phyloP scores from a whole-genome alignment of 2,888 invertebrate genomes.

The Archaeoteleia sp. region DNA sequence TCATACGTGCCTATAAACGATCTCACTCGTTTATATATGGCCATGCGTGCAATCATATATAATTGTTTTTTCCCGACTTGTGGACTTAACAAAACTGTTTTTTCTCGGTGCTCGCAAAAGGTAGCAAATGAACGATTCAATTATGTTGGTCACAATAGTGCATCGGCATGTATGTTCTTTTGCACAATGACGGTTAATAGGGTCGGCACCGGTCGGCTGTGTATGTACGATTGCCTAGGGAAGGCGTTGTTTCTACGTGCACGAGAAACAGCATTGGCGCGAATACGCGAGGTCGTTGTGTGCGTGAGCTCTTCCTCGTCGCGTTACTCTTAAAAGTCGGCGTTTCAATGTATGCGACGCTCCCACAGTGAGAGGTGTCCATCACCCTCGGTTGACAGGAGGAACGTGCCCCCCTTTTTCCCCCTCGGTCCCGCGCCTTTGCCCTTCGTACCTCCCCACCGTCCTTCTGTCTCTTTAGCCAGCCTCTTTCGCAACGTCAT shows the following conservation, averaged over 20 bases:
- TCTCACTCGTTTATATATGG: no score
- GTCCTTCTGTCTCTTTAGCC: slow-evolving; percentile 51
- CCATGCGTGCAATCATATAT: no score
- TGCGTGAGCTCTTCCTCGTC: slow-evolving; percentile 51
- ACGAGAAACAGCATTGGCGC: slow-evolving; percentile 34
- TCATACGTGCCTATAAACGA: no score
- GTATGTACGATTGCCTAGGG: no score
- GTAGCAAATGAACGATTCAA: slow-evolving; percentile 12
- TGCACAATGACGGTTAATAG: slow-evolving; percentile 31
- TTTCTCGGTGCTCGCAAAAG: no score
- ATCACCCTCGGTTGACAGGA: slow-evolving; percentile 73
- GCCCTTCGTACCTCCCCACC: slow-evolving; percentile 48
- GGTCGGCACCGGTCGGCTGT: no score
- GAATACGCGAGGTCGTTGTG: slow-evolving; percentile 31
- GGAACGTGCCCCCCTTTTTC: slow-evolving; percentile 63
- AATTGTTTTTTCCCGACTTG: no score
- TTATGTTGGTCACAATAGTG: slow-evolving; percentile 13
- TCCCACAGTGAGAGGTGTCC: slow-evolving; percentile 73
- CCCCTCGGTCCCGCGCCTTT: slow-evolving; percentile 27
- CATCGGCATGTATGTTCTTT: slow-evolving; percentile 24
- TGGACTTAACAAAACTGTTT: no score
- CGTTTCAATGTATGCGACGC: slow-evolving; percentile 57
- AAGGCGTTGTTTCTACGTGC: slow-evolving; percentile 21
- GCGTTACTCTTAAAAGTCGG: slow-evolving; percentile 50
- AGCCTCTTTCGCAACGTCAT: slow-evolving; percentile 52